Conservation (phyloP, 2,797 vertebrate genomes). For the Hippopotamyrus pictus region DNA sequence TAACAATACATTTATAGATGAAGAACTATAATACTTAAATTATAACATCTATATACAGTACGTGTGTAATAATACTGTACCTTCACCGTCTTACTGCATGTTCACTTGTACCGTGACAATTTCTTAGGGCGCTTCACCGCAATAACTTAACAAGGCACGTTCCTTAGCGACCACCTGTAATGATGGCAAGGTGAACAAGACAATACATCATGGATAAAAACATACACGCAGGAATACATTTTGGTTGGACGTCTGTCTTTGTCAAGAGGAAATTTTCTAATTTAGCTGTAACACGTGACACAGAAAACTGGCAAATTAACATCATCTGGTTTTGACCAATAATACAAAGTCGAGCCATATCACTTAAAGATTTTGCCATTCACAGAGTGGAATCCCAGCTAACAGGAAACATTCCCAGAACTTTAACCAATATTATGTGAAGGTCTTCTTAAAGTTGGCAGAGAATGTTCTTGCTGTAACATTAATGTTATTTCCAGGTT, state of each 20-base stretch:
- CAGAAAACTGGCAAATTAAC: neutral
- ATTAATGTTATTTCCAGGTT: neutral
- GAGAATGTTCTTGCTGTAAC: neutral
- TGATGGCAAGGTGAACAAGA: neutral
- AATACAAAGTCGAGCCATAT: neutral
- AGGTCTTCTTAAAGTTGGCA: neutral
- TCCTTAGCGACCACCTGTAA: neutral
- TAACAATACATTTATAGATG: neutral
- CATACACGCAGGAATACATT: neutral
- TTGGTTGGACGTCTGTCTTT: neutral
- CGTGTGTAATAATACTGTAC: neutral
- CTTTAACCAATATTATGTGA: neutral
- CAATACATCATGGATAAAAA: neutral
- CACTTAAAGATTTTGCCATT: neutral
- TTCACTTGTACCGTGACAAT: neutral
- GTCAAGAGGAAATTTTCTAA: neutral
- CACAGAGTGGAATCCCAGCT: neutral
- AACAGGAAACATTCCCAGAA: neutral
- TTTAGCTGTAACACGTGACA: neutral
- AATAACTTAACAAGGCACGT: neutral
- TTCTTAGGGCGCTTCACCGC: neutral
- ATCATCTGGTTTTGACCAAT: neutral
- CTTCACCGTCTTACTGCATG: neutral
- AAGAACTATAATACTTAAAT: neutral
- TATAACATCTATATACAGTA: neutral